These are phyloP conservation scores for Synodontis membranacea DNA, from an alignment of 2,113 vertebrate species.

Conservation along the genomic window DNA sequence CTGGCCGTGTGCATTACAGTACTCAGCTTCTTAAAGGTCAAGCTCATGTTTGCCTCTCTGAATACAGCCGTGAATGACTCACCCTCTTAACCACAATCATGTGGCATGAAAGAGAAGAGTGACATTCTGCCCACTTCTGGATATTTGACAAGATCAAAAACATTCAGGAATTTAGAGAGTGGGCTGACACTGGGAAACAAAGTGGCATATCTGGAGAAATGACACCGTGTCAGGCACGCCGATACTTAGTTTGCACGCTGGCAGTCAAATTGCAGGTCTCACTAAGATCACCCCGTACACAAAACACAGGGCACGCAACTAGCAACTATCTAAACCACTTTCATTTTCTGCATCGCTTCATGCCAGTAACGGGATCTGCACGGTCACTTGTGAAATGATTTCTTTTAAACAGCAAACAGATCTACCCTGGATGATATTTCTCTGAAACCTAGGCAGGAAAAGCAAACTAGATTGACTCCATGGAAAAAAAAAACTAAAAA, in stretches of 20 bases:
- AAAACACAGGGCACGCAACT: neutral
- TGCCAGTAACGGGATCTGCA: neutral
- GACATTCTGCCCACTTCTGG: conserved; percentile 51
- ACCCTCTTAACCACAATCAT: conserved; percentile 56
- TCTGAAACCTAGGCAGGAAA: neutral
- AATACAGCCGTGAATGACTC: conserved; percentile 60
- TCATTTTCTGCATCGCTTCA: neutral
- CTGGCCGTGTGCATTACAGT: conserved; percentile 44
- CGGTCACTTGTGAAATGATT: neutral
- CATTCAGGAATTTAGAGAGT: conserved; percentile 53
- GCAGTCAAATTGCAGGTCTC: conserved; percentile 11
- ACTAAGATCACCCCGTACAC: neutral
- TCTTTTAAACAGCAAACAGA: neutral
- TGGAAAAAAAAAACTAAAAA: conserved; percentile 5
- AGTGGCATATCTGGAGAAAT: conserved; percentile 54
- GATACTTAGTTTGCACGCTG: conserved; percentile 51
- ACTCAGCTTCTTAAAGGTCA: conserved; percentile 56
- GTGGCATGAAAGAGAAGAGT: conserved; percentile 58
- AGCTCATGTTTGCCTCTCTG: conserved; percentile 42
- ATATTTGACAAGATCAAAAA: conserved; percentile 61
- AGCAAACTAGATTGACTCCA: neutral
- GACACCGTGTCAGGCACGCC: conserved; percentile 41
- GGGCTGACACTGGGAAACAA: conserved; percentile 30
- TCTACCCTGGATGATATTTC: neutral
- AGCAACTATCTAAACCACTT: neutral